A percentile compares a stretch with the other conserved stretches of the same genome.
Evolutionary conservation across 2,888 invertebrate genomes (phyloP).

Genomic region (Drosophila siamana): DNA sequence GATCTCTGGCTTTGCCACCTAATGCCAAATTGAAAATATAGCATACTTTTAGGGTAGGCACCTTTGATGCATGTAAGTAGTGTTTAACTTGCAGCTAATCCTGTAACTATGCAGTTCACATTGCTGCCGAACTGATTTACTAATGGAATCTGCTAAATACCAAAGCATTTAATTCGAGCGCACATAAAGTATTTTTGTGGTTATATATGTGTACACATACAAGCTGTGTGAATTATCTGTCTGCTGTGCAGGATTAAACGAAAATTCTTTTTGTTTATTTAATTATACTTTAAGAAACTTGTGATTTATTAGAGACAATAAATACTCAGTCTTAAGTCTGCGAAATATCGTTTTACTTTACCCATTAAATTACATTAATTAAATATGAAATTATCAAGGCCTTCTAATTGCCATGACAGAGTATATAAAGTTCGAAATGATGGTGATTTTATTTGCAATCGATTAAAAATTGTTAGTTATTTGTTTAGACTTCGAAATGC

Average conservation of each 20-base stretch:
- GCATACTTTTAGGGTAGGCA: neutral
- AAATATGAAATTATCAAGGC: neutral
- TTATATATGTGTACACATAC: neutral
- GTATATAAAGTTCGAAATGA: neutral
- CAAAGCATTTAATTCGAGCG: neutral
- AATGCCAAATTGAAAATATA: neutral
- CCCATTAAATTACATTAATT: neutral
- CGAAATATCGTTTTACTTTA: neutral
- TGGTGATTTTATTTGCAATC: neutral
- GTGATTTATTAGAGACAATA: neutral
- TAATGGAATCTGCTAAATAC: neutral
- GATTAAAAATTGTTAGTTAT: neutral
- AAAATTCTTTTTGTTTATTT: neutral
- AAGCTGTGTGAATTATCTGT: slow-evolving; percentile 4
- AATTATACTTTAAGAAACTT: neutral
- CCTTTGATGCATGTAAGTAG: neutral
- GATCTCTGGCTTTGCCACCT: neutral
- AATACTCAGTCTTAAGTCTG: neutral
- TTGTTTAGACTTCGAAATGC: neutral
- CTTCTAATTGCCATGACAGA: too few relatives aligned
- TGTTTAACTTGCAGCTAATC: slow-evolving; percentile 17
- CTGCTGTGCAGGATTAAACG: neutral
- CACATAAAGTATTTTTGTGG: neutral
- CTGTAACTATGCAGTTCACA: slow-evolving; percentile 1
- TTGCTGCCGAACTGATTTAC: slow-evolving; percentile 5